Evolutionary conservation across 1,140 invertebrate genomes (phyloP).

Genomic region (Lasioglossum baleicum): DNA sequence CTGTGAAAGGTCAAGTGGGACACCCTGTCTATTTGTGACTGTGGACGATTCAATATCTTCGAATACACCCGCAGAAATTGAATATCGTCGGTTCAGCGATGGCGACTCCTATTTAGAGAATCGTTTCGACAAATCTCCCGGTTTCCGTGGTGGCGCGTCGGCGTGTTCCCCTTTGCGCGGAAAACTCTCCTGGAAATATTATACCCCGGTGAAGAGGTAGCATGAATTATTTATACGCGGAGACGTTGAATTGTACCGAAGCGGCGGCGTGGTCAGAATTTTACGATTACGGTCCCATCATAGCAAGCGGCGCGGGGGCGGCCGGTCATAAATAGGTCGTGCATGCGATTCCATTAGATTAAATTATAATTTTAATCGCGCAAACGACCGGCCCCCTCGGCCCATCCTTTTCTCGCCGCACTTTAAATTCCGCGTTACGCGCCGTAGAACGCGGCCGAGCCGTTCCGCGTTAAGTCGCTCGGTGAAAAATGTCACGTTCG

Average conservation of each 20-base stretch:
- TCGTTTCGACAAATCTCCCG: slow-evolving; percentile 34
- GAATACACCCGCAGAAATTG: background rate
- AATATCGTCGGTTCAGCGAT: background rate
- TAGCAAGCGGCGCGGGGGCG: background rate
- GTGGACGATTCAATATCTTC: background rate
- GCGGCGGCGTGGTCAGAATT: slow-evolving; percentile 51
- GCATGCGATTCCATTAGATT: slow-evolving; percentile 56
- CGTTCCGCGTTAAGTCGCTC: background rate
- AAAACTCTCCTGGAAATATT: slow-evolving; percentile 55
- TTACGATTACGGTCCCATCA: slow-evolving; percentile 50
- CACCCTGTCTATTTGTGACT: too few relatives aligned
- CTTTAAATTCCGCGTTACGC: slow-evolving; percentile 33
- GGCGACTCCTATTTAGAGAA: slow-evolving; percentile 33
- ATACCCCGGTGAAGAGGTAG: slow-evolving; percentile 26
- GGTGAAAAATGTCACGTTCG: background rate
- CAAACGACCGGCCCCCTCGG: slow-evolving; percentile 14
- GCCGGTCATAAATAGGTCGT: slow-evolving; percentile 52
- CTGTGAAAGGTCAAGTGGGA: too few relatives aligned
- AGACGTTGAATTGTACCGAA: slow-evolving; percentile 50
- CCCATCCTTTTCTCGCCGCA: background rate
- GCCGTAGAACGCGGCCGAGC: background rate
- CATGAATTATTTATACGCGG: slow-evolving; percentile 63
- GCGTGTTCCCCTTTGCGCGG: background rate
- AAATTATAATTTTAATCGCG: slow-evolving; percentile 64
- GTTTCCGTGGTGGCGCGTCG: too few relatives aligned